phyloP scores from a whole-genome alignment of 2,113 vertebrate genomes.

The Halichoeres trimaculatus region DNA sequence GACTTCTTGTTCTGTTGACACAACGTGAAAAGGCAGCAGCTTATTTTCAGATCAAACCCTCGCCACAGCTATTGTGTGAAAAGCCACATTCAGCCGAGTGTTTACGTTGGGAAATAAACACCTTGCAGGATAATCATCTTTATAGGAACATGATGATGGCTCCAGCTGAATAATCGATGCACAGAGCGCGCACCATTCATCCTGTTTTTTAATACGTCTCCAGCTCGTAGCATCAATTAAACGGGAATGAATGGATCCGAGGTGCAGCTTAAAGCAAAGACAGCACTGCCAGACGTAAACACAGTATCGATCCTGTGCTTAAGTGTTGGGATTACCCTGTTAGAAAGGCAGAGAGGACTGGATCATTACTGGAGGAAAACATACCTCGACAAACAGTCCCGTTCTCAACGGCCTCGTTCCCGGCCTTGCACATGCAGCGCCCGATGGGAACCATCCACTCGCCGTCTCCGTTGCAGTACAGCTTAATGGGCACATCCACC shows the following conservation, averaged over 20 bases:
- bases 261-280: not conserved
- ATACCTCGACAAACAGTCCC: conserved; percentile 95
- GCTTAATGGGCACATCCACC: conserved; percentile 97
- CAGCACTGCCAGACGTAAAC: conserved; percentile 15
- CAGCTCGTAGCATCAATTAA: conserved; percentile 19
- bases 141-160: conserved; percentile 31
- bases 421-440: conserved; percentile 95
- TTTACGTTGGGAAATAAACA: conserved; percentile 13
- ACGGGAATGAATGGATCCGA: conserved; percentile 12
- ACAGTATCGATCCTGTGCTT: not conserved
- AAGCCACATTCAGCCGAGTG: conserved; percentile 6
- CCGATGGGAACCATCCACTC: conserved; percentile 99
- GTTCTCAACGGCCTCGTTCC: conserved; percentile 93
- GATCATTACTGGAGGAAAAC: conserved; percentile 26
- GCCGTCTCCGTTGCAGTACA: conserved; percentile 97
- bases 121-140: not conserved
- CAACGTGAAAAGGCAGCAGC: conserved; percentile 17
- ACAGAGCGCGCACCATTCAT: conserved; percentile 20
- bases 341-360: conserved; percentile 42
- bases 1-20: not conserved
- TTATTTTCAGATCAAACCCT: conserved; percentile 27
- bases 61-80: conserved; percentile 16
- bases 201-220: conserved; percentile 17
- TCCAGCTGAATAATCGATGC: conserved; percentile 18
- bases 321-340: conserved; percentile 24